Evolutionary conservation across 2,888 invertebrate species (phyloP).

Genomic region (Antheraea yamamai): DNA sequence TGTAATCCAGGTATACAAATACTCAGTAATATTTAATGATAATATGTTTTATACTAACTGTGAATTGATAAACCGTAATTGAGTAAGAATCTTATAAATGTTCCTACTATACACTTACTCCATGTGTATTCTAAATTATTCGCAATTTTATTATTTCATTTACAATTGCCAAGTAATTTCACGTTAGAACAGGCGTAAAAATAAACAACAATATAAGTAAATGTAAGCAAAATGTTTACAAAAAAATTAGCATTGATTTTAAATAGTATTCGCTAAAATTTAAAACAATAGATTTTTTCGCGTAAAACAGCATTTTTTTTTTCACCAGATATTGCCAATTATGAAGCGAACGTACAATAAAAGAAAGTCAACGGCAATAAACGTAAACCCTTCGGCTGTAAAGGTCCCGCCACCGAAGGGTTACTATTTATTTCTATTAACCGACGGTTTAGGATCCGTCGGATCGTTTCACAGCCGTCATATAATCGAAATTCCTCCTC

Average conservation of each 20-base stretch:
- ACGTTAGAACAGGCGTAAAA: background rate
- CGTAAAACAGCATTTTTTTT: conserved; percentile 57
- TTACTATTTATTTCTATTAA: conserved; percentile 75
- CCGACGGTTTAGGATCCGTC: conserved; percentile 62
- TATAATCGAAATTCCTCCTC: conserved; percentile 56
- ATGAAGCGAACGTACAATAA: conserved; percentile 63
- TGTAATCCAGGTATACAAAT: too few species aligned
- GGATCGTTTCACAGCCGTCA: conserved; percentile 49
- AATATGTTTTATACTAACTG: too few species aligned
- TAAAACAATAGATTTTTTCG: conserved; percentile 54
- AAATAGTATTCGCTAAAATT: conserved; percentile 42
- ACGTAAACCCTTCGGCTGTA: conserved; percentile 78
- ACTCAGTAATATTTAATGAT: too few species aligned
- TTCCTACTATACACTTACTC: background rate
- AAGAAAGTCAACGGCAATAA: conserved; percentile 74
- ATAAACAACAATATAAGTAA: background rate
- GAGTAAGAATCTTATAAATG: background rate
- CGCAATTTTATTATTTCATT: background rate
- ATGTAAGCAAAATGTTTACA: conserved; percentile 17
- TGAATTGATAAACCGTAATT: background rate
- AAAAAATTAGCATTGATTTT: conserved; percentile 16
- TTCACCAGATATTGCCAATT: conserved; percentile 67
- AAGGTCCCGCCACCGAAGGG: conserved; percentile 75
- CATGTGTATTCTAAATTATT: background rate
- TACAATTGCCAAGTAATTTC: background rate